These are phyloP conservation scores for Drosophila pectinifera DNA, from an alignment of 1,140 invertebrate genomes.

Conservation along the genomic window DNA sequence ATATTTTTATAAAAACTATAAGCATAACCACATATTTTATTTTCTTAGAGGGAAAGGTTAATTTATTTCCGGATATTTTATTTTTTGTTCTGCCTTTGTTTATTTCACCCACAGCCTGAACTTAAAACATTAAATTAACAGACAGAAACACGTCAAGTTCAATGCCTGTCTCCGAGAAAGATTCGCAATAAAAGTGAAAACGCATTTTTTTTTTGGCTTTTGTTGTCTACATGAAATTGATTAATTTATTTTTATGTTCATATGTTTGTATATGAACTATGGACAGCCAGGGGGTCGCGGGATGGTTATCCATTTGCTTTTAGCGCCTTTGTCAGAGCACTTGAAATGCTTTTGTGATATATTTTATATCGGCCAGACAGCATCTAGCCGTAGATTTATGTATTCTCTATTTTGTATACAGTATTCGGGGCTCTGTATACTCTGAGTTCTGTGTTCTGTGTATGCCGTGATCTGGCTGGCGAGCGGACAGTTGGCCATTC, in stretches of 20 bases:
- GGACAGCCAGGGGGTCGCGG: not conserved
- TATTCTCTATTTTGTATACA: constrained; percentile 31
- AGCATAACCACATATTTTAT: not conserved
- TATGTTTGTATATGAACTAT: constrained; percentile 20
- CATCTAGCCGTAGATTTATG: constrained; percentile 47
- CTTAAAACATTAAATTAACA: constrained; percentile 13
- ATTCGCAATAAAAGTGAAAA: constrained; percentile 31
- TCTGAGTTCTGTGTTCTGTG: not conserved
- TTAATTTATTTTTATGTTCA: constrained; percentile 46
- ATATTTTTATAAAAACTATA: no score
- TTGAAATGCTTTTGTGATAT: constrained; percentile 51
- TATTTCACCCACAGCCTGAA: constrained; percentile 1
- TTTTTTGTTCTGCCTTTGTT: not conserved
- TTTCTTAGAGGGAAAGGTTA: not conserved
- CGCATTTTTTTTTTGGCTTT: constrained; percentile 27
- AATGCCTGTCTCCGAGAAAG: constrained; percentile 31
- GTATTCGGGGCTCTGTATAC: not conserved
- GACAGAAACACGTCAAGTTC: constrained; percentile 20
- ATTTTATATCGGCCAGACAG: constrained; percentile 52
- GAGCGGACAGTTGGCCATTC: constrained; percentile 58
- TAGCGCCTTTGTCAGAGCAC: constrained; percentile 54
- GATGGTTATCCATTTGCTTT: constrained; percentile 48
- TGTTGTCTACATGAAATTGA: constrained; percentile 48
- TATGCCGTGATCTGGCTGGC: constrained; percentile 8
- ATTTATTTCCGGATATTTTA: not conserved